Percentiles rank a stretch among this genome's conserved stretches.
Conservation (phyloP, 2,113 vertebrate genomes). For the Clupea harengus region DNA sequence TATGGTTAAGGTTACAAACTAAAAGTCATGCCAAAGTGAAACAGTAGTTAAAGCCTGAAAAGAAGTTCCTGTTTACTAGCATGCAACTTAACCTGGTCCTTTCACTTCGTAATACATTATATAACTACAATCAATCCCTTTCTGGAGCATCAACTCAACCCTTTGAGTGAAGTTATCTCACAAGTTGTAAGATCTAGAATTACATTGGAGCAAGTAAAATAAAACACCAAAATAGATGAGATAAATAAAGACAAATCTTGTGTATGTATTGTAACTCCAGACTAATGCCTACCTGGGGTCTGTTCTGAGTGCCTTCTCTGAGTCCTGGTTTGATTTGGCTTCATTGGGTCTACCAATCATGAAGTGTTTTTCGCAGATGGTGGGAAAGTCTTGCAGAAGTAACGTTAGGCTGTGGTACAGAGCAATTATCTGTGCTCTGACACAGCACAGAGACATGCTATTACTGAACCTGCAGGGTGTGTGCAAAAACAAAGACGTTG, state of each 20-base stretch:
- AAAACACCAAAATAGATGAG: background rate
- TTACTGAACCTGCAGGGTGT: slow-evolving; percentile 58
- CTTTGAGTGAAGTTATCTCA: no score
- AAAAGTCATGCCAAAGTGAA: background rate
- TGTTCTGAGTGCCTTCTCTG: slow-evolving; percentile 47
- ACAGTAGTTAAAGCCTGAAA: background rate
- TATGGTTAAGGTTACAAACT: background rate
- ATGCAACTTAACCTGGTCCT: background rate
- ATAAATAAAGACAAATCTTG: background rate
- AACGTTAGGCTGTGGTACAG: slow-evolving; percentile 64
- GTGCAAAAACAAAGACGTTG: background rate
- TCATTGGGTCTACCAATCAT: slow-evolving; percentile 51
- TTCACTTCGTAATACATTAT: background rate
- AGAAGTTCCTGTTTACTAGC: background rate
- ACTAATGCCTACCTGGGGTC: slow-evolving; percentile 60
- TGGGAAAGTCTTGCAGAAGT: slow-evolving; percentile 64
- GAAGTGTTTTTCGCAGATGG: slow-evolving; percentile 68
- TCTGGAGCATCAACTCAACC: no score
- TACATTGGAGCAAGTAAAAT: background rate
- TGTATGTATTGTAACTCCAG: background rate
- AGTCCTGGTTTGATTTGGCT: slow-evolving; percentile 47
- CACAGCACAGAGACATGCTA: slow-evolving; percentile 55
- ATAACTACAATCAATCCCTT: background rate
- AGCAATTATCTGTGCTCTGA: slow-evolving; percentile 66
- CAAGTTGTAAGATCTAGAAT: background rate